Conservation (phyloP, 2,888 invertebrate species). For the Pimpla rufipes region DNA sequence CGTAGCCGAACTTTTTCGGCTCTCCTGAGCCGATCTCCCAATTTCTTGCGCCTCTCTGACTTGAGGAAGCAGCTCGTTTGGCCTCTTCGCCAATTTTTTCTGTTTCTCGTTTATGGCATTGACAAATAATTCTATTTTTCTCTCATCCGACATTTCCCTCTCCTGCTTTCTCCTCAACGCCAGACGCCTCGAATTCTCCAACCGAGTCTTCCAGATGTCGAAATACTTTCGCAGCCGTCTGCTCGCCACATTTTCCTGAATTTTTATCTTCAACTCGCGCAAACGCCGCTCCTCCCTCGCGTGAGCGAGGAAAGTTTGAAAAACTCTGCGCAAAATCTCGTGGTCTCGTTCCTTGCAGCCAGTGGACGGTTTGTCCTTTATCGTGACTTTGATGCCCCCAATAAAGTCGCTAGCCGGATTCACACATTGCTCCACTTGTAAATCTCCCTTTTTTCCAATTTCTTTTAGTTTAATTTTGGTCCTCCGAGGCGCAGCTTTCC, state of each 20-base stretch:
- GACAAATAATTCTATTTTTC: constrained; percentile 81
- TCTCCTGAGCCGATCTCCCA: constrained; percentile 40
- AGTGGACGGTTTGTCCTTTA: constrained; percentile 77
- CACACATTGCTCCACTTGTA: constrained; percentile 30
- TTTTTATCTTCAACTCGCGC: constrained; percentile 72
- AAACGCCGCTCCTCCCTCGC: constrained; percentile 73
- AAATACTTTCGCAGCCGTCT: constrained; percentile 75
- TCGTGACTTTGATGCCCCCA: constrained; percentile 79
- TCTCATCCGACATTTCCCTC: constrained; percentile 75
- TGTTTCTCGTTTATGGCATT: constrained; percentile 79
- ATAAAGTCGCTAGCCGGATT: constrained; percentile 29
- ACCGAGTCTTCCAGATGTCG: constrained; percentile 74
- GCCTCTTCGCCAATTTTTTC: constrained; percentile 70
- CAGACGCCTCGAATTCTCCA: constrained; percentile 59
- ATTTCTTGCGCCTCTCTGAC: constrained; percentile 32
- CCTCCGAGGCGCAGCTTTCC: constrained; percentile 74
- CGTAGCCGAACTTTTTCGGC: constrained; percentile 35
- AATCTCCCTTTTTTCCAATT: not conserved
- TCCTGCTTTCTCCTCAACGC: constrained; percentile 67
- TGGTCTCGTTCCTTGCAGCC: constrained; percentile 68
- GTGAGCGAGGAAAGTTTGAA: constrained; percentile 73
- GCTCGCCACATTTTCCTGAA: constrained; percentile 70
- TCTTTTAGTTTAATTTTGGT: constrained; percentile 64
- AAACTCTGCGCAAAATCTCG: constrained; percentile 69
- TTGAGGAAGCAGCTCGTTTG: not conserved